A percentile compares a stretch with the other conserved stretches of the same genome.
Evolutionary conservation across 1,140 invertebrate species (phyloP).

Genomic region (Ephestia elutella): DNA sequence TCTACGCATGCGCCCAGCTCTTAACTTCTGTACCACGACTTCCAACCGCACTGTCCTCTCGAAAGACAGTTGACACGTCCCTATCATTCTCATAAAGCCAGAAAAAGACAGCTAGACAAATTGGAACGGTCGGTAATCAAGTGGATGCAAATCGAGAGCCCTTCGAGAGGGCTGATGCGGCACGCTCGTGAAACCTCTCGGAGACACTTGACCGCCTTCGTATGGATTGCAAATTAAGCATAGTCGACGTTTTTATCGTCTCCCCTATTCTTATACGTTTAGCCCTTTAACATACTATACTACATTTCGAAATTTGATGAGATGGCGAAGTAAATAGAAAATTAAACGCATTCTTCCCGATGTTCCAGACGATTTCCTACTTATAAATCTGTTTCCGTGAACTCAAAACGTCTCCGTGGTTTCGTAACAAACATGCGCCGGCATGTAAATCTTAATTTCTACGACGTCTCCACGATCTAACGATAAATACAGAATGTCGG

Average conservation of each 20-base stretch:
- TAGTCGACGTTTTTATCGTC: slow-evolving; percentile 31
- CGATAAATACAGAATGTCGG: slow-evolving; percentile 34
- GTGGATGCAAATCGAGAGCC: slow-evolving; percentile 39
- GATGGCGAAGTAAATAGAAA: not conserved
- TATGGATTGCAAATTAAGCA: slow-evolving; percentile 40
- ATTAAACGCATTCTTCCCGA: not conserved
- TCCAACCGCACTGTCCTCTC: slow-evolving; percentile 35
- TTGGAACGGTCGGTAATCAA: slow-evolving; percentile 30
- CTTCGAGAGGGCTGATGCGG: slow-evolving; percentile 53
- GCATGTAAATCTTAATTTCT: slow-evolving; percentile 26
- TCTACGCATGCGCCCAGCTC: slow-evolving; percentile 52
- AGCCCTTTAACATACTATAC: not conserved
- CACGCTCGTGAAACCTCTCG: slow-evolving; percentile 38
- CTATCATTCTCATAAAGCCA: slow-evolving; percentile 45
- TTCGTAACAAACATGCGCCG: slow-evolving; percentile 20
- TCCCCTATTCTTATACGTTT: not conserved
- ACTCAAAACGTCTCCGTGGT: slow-evolving; percentile 20
- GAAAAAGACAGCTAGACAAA: slow-evolving; percentile 51
- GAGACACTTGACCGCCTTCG: slow-evolving; percentile 61
- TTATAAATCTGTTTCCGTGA: slow-evolving; percentile 4
- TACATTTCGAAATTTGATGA: not conserved
- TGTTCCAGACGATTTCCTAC: not conserved
- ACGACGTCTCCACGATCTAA: slow-evolving; percentile 18
- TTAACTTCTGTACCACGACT: slow-evolving; percentile 37
- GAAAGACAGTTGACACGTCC: slow-evolving; percentile 44